Evolutionary conservation across 2,888 invertebrate genomes (phyloP).

Genomic region (Chromoteleia sp.): DNA sequence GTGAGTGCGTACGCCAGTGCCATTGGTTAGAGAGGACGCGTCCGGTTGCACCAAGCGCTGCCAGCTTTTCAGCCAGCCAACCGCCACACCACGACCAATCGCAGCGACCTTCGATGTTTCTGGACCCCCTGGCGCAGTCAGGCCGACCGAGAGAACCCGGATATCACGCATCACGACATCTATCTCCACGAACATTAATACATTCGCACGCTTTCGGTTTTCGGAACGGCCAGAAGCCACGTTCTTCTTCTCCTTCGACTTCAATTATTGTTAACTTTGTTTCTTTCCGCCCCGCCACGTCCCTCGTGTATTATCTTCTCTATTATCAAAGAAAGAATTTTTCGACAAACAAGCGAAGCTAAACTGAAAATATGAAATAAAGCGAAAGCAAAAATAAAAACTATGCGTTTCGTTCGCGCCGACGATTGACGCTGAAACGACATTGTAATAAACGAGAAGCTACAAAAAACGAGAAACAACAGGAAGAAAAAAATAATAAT

Average conservation of each 20-base stretch:
- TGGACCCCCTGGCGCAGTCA: conserved; percentile 21
- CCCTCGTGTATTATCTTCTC: conserved; percentile 27
- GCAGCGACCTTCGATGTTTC: conserved; percentile 34
- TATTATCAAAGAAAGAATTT: background rate
- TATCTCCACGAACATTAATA: conserved; percentile 30
- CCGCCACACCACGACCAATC: conserved; percentile 49
- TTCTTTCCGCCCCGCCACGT: conserved; percentile 23
- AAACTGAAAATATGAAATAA: conserved; percentile 27
- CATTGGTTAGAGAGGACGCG: conserved; percentile 49
- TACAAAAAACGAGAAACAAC: conserved; percentile 5
- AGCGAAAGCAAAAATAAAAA: too few species aligned
- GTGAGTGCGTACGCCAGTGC: conserved; percentile 51
- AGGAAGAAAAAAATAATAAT: conserved; percentile 7
- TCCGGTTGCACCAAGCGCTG: conserved; percentile 59
- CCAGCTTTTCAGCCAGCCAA: conserved; percentile 57
- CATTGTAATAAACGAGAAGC: conserved; percentile 34
- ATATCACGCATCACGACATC: conserved; percentile 35
- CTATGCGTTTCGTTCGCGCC: conserved; percentile 66
- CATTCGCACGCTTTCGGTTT: conserved; percentile 44
- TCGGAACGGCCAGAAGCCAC: conserved; percentile 12
- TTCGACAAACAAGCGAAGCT: conserved; percentile 9
- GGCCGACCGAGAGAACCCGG: conserved; percentile 32
- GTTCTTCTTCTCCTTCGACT: conserved; percentile 45
- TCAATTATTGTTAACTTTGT: conserved; percentile 22
- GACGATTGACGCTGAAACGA: conserved; percentile 82